These are phyloP conservation scores for Phyllotreta cruciferae DNA, from an alignment of 2,888 invertebrate species.

Conservation along the genomic window DNA sequence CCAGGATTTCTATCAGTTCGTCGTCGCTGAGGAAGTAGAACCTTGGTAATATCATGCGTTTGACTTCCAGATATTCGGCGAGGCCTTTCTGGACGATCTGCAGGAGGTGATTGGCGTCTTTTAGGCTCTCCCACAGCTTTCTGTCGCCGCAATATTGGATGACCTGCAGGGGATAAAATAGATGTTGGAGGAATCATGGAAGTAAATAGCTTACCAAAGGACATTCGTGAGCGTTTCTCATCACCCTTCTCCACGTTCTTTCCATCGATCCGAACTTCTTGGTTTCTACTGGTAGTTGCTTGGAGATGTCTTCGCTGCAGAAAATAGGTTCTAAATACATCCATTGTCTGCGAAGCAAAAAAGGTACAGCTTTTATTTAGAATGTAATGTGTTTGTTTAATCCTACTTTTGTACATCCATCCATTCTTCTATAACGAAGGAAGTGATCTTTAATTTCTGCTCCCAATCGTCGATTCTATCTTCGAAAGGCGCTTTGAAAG, in stretches of 20 bases:
- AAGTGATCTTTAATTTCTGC: slow-evolving; percentile 68
- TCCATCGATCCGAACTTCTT: slow-evolving; percentile 83
- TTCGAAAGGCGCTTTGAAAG: slow-evolving; percentile 80
- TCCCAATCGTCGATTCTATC: slow-evolving; percentile 79
- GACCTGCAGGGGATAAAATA: slow-evolving; percentile 60
- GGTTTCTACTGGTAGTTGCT: slow-evolving; percentile 78
- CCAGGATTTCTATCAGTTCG: slow-evolving; percentile 80
- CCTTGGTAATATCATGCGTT: slow-evolving; percentile 76
- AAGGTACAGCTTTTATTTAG: no score
- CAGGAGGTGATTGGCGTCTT: slow-evolving; percentile 73
- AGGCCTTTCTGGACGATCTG: slow-evolving; percentile 79
- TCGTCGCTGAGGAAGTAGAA: slow-evolving; percentile 87
- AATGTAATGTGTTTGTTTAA: no score
- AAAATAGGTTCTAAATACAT: slow-evolving; percentile 86
- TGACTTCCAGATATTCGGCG: slow-evolving; percentile 79
- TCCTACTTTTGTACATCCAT: slow-evolving; percentile 75
- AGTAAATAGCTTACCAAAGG: slow-evolving; percentile 65
- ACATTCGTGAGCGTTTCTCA: slow-evolving; percentile 72
- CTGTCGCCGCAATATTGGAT: slow-evolving; percentile 70
- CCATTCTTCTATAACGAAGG: slow-evolving; percentile 72
- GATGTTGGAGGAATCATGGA: slow-evolving; percentile 16
- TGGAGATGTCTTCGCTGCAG: slow-evolving; percentile 79
- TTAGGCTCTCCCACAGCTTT: slow-evolving; percentile 71
- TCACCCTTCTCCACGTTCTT: slow-evolving; percentile 79
- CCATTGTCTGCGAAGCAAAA: slow-evolving; percentile 68